Evolutionary conservation across 2,888 invertebrate species (phyloP).

Genomic region (Nomada fucata): DNA sequence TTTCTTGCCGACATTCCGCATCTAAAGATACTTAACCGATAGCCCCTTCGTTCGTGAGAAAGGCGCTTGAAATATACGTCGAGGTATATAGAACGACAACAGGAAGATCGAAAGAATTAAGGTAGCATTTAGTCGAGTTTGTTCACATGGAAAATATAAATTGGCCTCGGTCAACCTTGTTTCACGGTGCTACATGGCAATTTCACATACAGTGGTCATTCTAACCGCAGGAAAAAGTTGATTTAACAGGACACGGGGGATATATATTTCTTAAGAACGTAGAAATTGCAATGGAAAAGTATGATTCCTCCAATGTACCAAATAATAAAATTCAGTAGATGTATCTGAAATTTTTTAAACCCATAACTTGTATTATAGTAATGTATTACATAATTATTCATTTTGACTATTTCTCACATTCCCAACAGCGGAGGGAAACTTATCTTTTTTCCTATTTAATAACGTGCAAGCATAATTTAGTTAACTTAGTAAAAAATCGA

Average conservation of each 20-base stretch:
- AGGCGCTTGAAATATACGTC: conserved; percentile 46
- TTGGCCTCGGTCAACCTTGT: background rate
- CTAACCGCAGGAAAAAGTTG: background rate
- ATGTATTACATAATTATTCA: no score
- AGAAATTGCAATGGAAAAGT: no score
- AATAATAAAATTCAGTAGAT: no score
- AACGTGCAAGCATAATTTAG: no score
- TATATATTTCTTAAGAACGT: no score
- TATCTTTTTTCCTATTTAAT: no score
- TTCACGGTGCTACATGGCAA: background rate
- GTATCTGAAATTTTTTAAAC: no score
- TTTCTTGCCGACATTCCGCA: conserved; percentile 48
- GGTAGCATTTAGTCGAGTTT: conserved; percentile 1
- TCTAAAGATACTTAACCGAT: conserved; percentile 48
- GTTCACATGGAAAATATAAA: conserved; percentile 30
- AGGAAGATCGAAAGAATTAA: conserved; percentile 18
- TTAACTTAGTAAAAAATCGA: no score
- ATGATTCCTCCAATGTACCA: no score
- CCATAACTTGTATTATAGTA: no score
- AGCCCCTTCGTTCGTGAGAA: conserved; percentile 22
- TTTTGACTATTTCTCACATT: no score
- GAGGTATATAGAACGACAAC: conserved; percentile 1
- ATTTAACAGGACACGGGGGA: background rate
- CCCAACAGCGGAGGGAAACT: no score
- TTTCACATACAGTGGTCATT: background rate